Evolutionary conservation across 2,888 invertebrate genomes (phyloP).

Genomic region (Deroplatys truncata): DNA sequence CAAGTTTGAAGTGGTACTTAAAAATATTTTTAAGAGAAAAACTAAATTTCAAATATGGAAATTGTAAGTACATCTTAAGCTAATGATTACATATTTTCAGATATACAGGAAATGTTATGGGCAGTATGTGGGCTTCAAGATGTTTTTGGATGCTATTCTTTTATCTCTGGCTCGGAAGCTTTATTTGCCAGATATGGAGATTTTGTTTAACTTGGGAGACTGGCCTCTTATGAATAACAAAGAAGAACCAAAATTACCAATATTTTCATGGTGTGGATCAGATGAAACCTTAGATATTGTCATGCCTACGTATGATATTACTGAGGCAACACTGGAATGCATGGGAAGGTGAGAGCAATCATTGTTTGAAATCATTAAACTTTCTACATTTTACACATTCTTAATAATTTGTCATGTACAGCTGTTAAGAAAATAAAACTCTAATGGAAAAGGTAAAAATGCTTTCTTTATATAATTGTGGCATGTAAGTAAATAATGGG

Average conservation of each 20-base stretch:
- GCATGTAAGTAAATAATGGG: too few relatives aligned
- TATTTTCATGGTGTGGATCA: conserved; percentile 97
- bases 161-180: conserved; percentile 78
- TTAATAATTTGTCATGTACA: conserved; percentile 13
- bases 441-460: not conserved
- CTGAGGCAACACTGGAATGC: conserved; percentile 85
- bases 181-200: conserved; percentile 77
- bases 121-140: conserved; percentile 91
- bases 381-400: not conserved
- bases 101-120: conserved; percentile 88
- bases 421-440: not conserved
- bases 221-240: conserved; percentile 74
- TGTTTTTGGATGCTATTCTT: conserved; percentile 87
- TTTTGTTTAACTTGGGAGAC: conserved; percentile 91
- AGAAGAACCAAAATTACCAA: conserved; percentile 60
- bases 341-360: conserved; percentile 72
- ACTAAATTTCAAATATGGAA: too few relatives aligned
- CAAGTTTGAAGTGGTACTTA: too few relatives aligned
- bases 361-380: not conserved
- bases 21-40: too few relatives aligned
- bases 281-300: conserved; percentile 80
- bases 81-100: conserved; percentile 37
- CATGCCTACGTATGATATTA: conserved; percentile 92
- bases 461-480: too few relatives aligned
- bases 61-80: too few relatives aligned